These are phyloP conservation scores for Caenorhabditis doughertyi DNA, from an alignment of 2,888 invertebrate species.

Conservation along the genomic window DNA sequence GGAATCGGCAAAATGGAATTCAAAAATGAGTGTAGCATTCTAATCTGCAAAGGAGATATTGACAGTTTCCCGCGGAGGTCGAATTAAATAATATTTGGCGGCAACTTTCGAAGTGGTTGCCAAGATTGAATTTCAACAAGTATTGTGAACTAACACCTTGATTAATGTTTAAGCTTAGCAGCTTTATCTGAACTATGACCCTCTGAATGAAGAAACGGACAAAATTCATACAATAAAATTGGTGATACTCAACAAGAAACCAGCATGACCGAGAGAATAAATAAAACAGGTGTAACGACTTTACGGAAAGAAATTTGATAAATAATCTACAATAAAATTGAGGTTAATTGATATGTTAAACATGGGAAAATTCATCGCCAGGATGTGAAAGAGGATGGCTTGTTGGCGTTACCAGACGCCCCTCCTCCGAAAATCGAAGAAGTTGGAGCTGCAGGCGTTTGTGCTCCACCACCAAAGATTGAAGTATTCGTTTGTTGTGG, in stretches of 20 bases:
- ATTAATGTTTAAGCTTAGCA: no score
- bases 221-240: constrained; percentile 3
- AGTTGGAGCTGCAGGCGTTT: not conserved
- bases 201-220: not conserved
- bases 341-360: constrained; percentile 40
- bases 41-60: no score
- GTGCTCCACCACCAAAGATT: constrained; percentile 59
- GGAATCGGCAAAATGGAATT: not conserved
- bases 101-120: no score
- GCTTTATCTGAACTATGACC: no score
- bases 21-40: no score
- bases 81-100: no score
- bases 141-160: no score
- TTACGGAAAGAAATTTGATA: not conserved
- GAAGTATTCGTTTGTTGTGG: constrained; percentile 31
- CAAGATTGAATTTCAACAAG: no score
- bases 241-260: not conserved
- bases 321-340: constrained; percentile 31
- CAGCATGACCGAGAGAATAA: constrained; percentile 20
- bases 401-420: constrained; percentile 41
- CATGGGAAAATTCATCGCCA: constrained; percentile 48
- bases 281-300: constrained; percentile 27
- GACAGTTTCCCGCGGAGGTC: no score
- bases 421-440: constrained; percentile 64
- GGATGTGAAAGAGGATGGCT: constrained; percentile 43